These are phyloP conservation scores for Alviniconcha strummeri DNA, from an alignment of 2,888 invertebrate genomes.

Conservation along the genomic window DNA sequence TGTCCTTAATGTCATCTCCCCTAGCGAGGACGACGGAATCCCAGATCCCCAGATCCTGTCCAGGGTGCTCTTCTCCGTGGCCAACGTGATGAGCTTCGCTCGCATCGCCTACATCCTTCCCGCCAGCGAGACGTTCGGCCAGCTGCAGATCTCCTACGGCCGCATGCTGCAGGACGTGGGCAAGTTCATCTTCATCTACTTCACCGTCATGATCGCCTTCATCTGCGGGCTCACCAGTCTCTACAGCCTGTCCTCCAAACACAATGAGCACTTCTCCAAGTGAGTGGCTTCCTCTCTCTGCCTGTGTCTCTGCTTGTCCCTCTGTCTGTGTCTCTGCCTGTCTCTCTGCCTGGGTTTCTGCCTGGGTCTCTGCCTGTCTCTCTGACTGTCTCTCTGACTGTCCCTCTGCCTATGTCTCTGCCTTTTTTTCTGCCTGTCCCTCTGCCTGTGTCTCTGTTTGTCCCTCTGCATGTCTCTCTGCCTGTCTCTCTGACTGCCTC, in stretches of 20 bases:
- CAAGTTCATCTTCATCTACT: constrained; percentile 56
- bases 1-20: neutral
- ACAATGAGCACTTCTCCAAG: constrained; percentile 45
- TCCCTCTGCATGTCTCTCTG: too few relatives aligned
- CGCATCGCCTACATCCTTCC: constrained; percentile 55
- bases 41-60: constrained; percentile 49
- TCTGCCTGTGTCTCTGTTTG: too few relatives aligned
- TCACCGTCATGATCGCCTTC: constrained; percentile 56
- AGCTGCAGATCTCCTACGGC: constrained; percentile 57
- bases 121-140: constrained; percentile 56
- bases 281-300: constrained; percentile 19
- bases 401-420: too few relatives aligned
- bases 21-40: constrained; percentile 40
- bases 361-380: too few relatives aligned
- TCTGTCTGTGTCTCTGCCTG: too few relatives aligned
- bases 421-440: too few relatives aligned
- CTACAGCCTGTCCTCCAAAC: constrained; percentile 44
- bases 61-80: constrained; percentile 52
- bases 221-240: constrained; percentile 55
- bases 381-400: too few relatives aligned
- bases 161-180: constrained; percentile 55
- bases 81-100: constrained; percentile 56
- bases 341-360: too few relatives aligned
- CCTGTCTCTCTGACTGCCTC: neutral
- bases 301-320: too few relatives aligned